phyloP scores from a whole-genome alignment of 2,113 vertebrate genomes.

The Tachysurus fulvidraco region DNA sequence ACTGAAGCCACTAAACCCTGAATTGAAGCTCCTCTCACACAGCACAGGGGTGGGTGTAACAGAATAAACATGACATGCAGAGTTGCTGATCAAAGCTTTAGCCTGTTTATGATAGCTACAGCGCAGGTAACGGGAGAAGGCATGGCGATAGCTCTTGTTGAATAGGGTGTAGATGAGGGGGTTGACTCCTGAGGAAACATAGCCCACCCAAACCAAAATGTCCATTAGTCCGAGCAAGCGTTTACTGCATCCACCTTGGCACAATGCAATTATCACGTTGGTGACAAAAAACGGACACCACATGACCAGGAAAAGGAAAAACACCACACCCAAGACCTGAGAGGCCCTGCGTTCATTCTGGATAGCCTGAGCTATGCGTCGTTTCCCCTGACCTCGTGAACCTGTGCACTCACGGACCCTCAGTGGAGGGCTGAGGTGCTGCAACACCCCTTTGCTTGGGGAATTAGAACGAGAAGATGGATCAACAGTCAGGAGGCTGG shows the following conservation, averaged over 20 bases:
- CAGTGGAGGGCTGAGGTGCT: background rate
- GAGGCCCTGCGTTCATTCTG: constrained; percentile 83
- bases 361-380: constrained; percentile 72
- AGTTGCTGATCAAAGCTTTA: constrained; percentile 50
- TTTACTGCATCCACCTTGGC: constrained; percentile 74
- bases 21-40: background rate
- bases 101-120: constrained; percentile 70
- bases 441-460: background rate
- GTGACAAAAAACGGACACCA: constrained; percentile 88
- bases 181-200: constrained; percentile 84
- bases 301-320: constrained; percentile 86
- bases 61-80: background rate
- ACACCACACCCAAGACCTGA: constrained; percentile 85
- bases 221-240: constrained; percentile 78
- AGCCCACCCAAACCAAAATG: constrained; percentile 86
- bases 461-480: constrained; percentile 2
- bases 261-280: constrained; percentile 82
- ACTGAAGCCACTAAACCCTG: background rate
- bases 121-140: constrained; percentile 81
- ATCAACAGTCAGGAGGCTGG: background rate
- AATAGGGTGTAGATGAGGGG: constrained; percentile 59
- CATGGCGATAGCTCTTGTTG: constrained; percentile 83
- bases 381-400: background rate
- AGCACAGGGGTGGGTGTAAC: background rate
- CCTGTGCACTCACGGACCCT: background rate